These are phyloP conservation scores for Brachypodius melanocephalos DNA, from an alignment of 2,113 vertebrate genomes.

Conservation along the genomic window DNA sequence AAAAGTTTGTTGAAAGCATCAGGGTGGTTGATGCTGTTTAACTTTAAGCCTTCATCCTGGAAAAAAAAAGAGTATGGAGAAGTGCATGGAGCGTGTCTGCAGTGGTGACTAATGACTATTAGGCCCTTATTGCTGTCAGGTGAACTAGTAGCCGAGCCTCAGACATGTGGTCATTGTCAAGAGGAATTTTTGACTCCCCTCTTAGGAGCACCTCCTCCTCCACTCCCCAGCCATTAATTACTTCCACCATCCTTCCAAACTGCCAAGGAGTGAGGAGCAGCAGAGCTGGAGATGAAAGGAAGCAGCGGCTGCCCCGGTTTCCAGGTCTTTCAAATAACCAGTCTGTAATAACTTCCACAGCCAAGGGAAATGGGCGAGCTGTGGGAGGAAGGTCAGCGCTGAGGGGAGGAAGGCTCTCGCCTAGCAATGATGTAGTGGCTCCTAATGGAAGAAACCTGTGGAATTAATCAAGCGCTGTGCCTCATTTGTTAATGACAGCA, in stretches of 20 bases:
- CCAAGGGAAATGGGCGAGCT: constrained; percentile 53
- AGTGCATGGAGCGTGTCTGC: constrained; percentile 1
- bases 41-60: constrained; percentile 2
- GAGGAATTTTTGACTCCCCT: constrained; percentile 76
- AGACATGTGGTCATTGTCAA: constrained; percentile 77
- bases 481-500: constrained; percentile 72
- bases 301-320: constrained; percentile 49
- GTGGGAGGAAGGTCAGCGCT: constrained; percentile 70
- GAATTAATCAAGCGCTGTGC: constrained; percentile 59
- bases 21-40: not conserved
- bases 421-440: constrained; percentile 71
- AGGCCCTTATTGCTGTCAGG: constrained; percentile 61
- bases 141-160: constrained; percentile 53
- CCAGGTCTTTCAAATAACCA: constrained; percentile 71
- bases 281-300: constrained; percentile 76
- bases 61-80: constrained; percentile 5
- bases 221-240: constrained; percentile 68
- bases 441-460: constrained; percentile 72
- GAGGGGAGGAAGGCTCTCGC: constrained; percentile 58
- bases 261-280: constrained; percentile 75
- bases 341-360: constrained; percentile 71
- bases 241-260: constrained; percentile 74
- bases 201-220: constrained; percentile 38
- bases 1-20: not conserved
- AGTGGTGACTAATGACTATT: constrained; percentile 46